A percentile compares a stretch with the other conserved stretches of the same genome.
Evolutionary conservation across 2,113 vertebrate species (phyloP).

Genomic region (Sceloporus undulatus): DNA sequence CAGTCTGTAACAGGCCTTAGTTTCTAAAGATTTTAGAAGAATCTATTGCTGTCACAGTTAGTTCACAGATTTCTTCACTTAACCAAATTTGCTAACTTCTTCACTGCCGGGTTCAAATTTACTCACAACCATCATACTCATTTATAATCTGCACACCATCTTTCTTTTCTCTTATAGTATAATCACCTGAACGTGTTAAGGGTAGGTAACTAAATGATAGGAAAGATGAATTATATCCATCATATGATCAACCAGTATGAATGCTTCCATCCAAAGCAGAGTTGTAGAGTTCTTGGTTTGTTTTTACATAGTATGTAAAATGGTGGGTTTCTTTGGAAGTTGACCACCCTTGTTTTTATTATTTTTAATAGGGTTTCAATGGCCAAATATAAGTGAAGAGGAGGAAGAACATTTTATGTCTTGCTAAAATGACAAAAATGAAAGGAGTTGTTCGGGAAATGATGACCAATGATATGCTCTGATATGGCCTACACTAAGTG

Average conservation of each 20-base stretch:
- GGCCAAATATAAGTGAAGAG: neutral
- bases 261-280: neutral
- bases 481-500: neutral
- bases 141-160: too few relatives aligned
- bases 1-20: too few relatives aligned
- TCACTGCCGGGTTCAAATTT: too few relatives aligned
- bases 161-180: too few relatives aligned
- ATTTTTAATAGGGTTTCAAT: neutral
- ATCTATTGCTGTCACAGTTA: neutral
- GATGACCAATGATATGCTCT: neutral
- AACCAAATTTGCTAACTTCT: too few relatives aligned
- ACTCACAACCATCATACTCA: too few relatives aligned
- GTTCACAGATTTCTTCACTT: neutral
- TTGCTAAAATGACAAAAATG: constrained; percentile 11
- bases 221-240: neutral
- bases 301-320: neutral
- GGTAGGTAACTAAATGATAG: too few relatives aligned
- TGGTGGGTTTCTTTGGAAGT: neutral
- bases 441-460: neutral
- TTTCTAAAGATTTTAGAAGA: neutral
- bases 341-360: neutral
- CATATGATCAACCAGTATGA: neutral
- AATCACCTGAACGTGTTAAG: too few relatives aligned
- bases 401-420: neutral
- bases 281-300: neutral